Percentiles rank a stretch among this genome's conserved stretches.
Conservation (phyloP, 1,140 invertebrate genomes). For the Eubasilissa regina region DNA sequence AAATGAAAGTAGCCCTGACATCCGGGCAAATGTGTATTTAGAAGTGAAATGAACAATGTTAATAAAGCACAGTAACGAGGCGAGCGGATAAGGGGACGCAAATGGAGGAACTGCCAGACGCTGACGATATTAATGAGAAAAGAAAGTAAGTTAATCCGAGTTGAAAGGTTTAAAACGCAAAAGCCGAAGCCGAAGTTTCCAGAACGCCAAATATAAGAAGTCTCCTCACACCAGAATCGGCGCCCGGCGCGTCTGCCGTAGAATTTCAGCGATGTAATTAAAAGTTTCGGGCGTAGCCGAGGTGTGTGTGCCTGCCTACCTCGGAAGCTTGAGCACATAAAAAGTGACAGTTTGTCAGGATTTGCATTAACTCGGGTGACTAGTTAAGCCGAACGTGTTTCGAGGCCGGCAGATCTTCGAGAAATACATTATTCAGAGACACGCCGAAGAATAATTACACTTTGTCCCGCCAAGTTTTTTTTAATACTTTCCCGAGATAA, state of each 20-base stretch:
- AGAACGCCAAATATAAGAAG: constrained; percentile 39
- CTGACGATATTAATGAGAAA: constrained; percentile 52
- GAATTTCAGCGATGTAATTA: constrained; percentile 55
- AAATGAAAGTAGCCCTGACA: constrained; percentile 6
- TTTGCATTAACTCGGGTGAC: constrained; percentile 54
- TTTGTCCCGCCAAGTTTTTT: constrained; percentile 28
- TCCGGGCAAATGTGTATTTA: neutral
- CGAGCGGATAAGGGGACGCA: constrained; percentile 24
- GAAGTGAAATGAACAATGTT: neutral
- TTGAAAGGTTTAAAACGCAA: constrained; percentile 56
- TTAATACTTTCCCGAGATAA: constrained; percentile 20
- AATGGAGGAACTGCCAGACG: constrained; percentile 41
- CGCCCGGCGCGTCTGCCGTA: constrained; percentile 29
- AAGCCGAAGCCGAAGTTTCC: constrained; percentile 48
- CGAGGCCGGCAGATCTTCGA: constrained; percentile 35
- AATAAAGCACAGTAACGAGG: constrained; percentile 12
- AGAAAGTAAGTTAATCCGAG: constrained; percentile 55
- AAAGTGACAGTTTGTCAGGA: constrained; percentile 56
- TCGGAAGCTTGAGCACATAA: constrained; percentile 43
- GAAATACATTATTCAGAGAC: constrained; percentile 48
- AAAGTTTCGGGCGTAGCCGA: constrained; percentile 52
- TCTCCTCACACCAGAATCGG: constrained; percentile 29
- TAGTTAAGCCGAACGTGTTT: constrained; percentile 47
- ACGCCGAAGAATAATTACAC: constrained; percentile 46
- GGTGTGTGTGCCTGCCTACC: constrained; percentile 39